Percentiles rank a stretch among this genome's conserved stretches.
These are phyloP conservation scores for Hylaea fasciaria DNA, from an alignment of 2,888 invertebrate genomes.

Conservation along the genomic window DNA sequence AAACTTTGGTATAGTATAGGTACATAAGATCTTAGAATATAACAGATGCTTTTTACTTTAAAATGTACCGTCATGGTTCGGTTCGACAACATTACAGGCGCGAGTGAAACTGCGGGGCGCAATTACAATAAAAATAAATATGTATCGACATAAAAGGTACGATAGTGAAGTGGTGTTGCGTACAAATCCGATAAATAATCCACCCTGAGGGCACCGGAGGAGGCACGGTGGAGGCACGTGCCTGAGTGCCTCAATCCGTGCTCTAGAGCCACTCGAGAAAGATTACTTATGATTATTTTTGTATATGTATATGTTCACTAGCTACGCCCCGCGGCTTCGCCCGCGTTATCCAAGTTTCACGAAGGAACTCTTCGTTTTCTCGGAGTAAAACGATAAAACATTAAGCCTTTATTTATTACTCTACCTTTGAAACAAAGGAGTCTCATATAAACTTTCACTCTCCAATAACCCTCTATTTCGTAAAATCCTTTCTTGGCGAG, in stretches of 20 bases:
- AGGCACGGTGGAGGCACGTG: neutral
- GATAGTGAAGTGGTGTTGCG: neutral
- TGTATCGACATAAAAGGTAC: neutral
- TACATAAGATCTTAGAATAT: too few relatives aligned
- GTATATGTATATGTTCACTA: neutral
- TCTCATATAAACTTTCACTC: too few relatives aligned
- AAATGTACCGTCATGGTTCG: too few relatives aligned
- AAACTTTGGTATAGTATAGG: too few relatives aligned
- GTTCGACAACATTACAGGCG: too few relatives aligned
- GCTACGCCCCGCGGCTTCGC: neutral
- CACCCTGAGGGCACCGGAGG: neutral
- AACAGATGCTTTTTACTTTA: too few relatives aligned
- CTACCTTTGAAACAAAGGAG: neutral
- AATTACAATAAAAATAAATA: too few relatives aligned
- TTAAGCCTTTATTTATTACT: neutral
- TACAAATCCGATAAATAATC: constrained; percentile 12
- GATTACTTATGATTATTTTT: constrained; percentile 1
- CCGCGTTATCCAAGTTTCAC: neutral
- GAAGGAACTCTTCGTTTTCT: too few relatives aligned
- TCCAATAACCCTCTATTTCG: too few relatives aligned
- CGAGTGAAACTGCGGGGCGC: too few relatives aligned
- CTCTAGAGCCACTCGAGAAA: neutral
- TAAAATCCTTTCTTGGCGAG: too few relatives aligned
- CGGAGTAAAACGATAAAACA: too few relatives aligned
- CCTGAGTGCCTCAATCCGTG: neutral